phyloP scores from a whole-genome alignment of 2,797 vertebrate genomes.

The Pantherophis alleghaniensis region DNA sequence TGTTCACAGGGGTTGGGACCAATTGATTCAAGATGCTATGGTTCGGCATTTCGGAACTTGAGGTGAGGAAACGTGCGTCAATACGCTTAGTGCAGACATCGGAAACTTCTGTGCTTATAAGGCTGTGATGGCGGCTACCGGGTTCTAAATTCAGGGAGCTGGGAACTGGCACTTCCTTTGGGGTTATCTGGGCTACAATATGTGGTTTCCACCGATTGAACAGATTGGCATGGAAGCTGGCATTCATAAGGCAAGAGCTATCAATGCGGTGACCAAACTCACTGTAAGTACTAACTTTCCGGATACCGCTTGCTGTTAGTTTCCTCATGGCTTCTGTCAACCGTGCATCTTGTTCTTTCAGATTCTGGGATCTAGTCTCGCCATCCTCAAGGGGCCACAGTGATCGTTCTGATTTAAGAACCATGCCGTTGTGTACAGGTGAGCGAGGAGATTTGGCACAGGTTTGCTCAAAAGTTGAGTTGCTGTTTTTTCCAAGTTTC shows the following conservation, averaged over 20 bases:
- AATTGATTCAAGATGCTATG: rapidly evolving
- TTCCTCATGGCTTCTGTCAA: slow-evolving; percentile 66
- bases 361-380: slow-evolving; percentile 33
- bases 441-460: slow-evolving; percentile 42
- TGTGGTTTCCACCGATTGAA: slow-evolving; percentile 58
- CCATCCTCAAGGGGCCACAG: neutral
- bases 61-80: slow-evolving; percentile 52
- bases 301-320: slow-evolving; percentile 47
- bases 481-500: slow-evolving; percentile 22
- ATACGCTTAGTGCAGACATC: slow-evolving; percentile 32
- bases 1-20: neutral
- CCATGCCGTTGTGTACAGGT: slow-evolving; percentile 20
- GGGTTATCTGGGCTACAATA: slow-evolving; percentile 27
- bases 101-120: neutral
- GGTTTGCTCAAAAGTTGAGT: slow-evolving; percentile 9
- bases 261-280: slow-evolving; percentile 28
- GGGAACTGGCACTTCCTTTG: neutral
- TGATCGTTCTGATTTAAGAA: slow-evolving; percentile 42
- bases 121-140: slow-evolving; percentile 38
- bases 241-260: slow-evolving; percentile 64
- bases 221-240: slow-evolving; percentile 57
- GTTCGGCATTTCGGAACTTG: rapidly evolving
- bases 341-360: slow-evolving; percentile 48
- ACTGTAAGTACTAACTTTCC: neutral
- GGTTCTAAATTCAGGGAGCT: slow-evolving; percentile 20